A percentile compares a stretch with the other conserved stretches of the same genome.
Conservation (phyloP, 2,113 vertebrate species). For the Sapayoa aenigma region DNA sequence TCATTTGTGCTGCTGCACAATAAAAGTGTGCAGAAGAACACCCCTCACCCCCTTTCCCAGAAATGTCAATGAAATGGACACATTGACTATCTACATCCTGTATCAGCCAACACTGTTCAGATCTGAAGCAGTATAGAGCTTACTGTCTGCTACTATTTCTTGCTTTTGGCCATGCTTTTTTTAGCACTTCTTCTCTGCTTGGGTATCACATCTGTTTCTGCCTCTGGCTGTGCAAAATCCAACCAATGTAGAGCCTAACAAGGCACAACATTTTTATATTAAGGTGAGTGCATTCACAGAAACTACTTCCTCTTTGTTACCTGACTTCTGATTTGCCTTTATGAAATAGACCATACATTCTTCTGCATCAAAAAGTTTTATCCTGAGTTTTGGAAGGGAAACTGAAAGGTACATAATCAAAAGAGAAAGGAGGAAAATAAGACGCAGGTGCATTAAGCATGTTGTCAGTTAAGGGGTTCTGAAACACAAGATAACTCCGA, state of each 20-base stretch:
- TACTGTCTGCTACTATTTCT: background rate
- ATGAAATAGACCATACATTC: background rate
- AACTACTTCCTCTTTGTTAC: background rate
- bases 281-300: background rate
- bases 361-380: background rate
- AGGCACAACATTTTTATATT: background rate
- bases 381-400: background rate
- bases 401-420: background rate
- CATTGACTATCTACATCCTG: slow-evolving; percentile 21
- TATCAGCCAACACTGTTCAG: background rate
- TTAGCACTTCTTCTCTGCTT: background rate
- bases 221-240: background rate
- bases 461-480: background rate
- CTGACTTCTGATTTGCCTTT: background rate
- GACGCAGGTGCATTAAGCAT: background rate
- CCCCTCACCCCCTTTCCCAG: background rate
- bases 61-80: slow-evolving; percentile 25
- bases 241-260: background rate
- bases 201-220: background rate
- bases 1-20: background rate
- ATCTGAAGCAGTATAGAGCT: background rate
- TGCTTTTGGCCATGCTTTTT: background rate
- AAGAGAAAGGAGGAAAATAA: background rate
- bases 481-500: background rate
- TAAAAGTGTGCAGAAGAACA: background rate